Evolutionary conservation across 2,888 invertebrate species (phyloP).

Genomic region (Stenoptilia bipunctidactyla): DNA sequence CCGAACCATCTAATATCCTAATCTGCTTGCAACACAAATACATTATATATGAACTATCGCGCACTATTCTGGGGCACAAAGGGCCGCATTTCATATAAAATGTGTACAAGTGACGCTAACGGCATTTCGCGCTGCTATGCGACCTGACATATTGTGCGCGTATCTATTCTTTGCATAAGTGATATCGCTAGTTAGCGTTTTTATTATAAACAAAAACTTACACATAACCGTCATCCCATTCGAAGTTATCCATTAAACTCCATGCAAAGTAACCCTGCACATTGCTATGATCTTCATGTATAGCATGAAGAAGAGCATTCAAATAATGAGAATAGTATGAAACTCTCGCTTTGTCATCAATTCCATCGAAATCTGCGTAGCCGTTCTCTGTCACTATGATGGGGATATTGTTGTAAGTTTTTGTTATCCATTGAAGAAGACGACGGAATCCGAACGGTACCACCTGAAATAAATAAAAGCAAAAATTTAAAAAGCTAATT

Average conservation of each 20-base stretch:
- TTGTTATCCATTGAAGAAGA: constrained; percentile 64
- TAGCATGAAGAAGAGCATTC: constrained; percentile 54
- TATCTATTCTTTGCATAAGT: no score
- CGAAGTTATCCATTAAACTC: constrained; percentile 88
- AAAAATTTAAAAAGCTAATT: no score
- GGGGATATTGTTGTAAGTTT: constrained; percentile 60
- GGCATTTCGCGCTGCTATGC: no score
- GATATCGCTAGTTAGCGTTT: no score
- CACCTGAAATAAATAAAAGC: no score
- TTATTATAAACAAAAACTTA: constrained; percentile 39
- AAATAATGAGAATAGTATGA: constrained; percentile 70
- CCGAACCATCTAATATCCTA: no score
- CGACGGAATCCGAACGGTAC: constrained; percentile 72
- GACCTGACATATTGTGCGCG: no score
- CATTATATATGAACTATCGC: no score
- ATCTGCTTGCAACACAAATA: no score
- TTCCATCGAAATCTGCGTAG: constrained; percentile 60
- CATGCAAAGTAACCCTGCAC: constrained; percentile 82
- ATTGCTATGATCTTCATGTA: constrained; percentile 73
- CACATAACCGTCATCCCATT: constrained; percentile 84
- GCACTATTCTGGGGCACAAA: no score
- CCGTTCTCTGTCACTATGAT: constrained; percentile 72
- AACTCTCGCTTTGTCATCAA: constrained; percentile 66
- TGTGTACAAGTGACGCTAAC: no score
- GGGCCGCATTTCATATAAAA: no score